phyloP scores from a whole-genome alignment of 2,113 vertebrate species.

The Salvelinus alpinus region DNA sequence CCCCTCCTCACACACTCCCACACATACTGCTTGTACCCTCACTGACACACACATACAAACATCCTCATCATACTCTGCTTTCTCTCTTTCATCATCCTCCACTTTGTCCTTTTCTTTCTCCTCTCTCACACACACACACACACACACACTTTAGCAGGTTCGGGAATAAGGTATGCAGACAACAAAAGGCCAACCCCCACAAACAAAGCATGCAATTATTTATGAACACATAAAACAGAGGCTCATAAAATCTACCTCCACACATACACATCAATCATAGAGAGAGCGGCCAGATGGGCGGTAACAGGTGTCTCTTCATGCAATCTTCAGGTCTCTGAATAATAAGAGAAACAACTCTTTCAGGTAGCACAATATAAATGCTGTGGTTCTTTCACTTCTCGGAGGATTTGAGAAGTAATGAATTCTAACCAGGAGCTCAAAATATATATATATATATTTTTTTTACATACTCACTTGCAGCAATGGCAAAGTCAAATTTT shows the following conservation, averaged over 20 bases:
- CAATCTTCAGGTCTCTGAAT: not conserved
- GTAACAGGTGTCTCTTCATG: not conserved
- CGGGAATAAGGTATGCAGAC: conserved; percentile 35
- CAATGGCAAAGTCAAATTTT: not conserved
- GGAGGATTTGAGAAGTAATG: not conserved
- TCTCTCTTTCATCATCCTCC: too few species aligned
- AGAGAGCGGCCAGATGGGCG: not conserved
- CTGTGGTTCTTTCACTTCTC: not conserved
- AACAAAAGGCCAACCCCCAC: conserved; percentile 35
- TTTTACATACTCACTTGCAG: not conserved
- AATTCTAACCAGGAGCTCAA: too few species aligned
- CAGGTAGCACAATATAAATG: not conserved
- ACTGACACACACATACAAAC: conserved; percentile 3
- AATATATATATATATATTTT: too few species aligned
- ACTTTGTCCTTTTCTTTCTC: too few species aligned
- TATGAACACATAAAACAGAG: conserved; percentile 34
- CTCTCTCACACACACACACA: not conserved
- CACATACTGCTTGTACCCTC: conserved; percentile 1
- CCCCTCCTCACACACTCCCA: conserved; percentile 29
- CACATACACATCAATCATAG: conserved; percentile 5
- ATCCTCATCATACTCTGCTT: not conserved
- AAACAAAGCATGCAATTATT: conserved; percentile 34
- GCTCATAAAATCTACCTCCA: conserved; percentile 23
- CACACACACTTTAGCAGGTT: not conserved
- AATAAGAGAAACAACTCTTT: not conserved